phyloP scores from a whole-genome alignment of 2,797 vertebrate species.

The Esox lucius region DNA sequence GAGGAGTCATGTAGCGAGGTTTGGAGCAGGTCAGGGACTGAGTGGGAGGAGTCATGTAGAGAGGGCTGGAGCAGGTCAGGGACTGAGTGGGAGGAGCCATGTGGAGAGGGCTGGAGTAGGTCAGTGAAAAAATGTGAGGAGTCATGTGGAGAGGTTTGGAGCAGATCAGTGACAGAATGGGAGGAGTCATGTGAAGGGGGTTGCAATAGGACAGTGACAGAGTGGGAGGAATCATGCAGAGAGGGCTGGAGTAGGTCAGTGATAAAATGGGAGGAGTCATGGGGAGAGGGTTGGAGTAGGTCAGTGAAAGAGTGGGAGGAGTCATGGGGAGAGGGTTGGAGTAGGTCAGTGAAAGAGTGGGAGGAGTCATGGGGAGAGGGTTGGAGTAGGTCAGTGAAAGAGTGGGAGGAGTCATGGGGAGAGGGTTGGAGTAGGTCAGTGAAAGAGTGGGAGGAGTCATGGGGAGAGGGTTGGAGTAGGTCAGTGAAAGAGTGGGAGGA shows the following conservation, averaged over 20 bases:
- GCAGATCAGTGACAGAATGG: no score
- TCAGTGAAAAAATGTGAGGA: conserved; percentile 52
- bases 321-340: no score
- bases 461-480: no score
- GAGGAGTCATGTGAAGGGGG: neutral
- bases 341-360: no score
- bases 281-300: no score
- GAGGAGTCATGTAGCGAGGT: no score
- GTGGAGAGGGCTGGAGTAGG: conserved; percentile 10
- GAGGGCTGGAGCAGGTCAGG: neutral
- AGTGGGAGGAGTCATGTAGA: neutral
- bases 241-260: no score
- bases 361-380: no score
- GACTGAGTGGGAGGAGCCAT: neutral
- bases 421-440: neutral
- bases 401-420: neutral
- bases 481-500: neutral
- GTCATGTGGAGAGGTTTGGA: conserved; percentile 50
- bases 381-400: no score
- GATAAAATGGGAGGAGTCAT: neutral
- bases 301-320: neutral
- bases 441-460: no score
- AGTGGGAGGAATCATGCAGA: neutral
- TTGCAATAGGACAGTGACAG: neutral
- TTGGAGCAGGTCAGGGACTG: no score